Percentiles rank a stretch among this genome's conserved stretches.
Evolutionary conservation across 2,888 invertebrate species (phyloP).

Genomic region (Cosmia trapezina): DNA sequence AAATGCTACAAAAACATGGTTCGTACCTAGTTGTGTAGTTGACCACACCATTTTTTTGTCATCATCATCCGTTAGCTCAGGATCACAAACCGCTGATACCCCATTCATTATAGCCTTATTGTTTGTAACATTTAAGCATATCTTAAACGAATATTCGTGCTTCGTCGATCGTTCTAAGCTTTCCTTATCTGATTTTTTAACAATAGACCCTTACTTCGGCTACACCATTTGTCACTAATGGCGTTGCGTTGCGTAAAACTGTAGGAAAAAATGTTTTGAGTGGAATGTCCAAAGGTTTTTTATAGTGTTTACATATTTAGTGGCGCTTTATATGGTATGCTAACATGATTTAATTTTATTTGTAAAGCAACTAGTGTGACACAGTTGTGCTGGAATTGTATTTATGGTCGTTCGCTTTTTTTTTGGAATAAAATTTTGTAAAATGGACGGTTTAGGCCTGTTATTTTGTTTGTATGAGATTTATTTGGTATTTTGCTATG

Average conservation of each 20-base stretch:
- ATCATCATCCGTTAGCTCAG: constrained; percentile 10
- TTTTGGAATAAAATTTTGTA: constrained; percentile 11
- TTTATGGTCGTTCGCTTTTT: constrained; percentile 3
- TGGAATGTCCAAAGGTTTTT: constrained; percentile 47
- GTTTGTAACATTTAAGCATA: constrained; percentile 62
- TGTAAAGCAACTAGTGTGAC: constrained; percentile 30
- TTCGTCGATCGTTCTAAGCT: constrained; percentile 46
- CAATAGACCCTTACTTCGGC: constrained; percentile 56
- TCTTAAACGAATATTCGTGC: constrained; percentile 65
- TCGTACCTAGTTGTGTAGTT: background rate
- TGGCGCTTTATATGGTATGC: constrained; percentile 30
- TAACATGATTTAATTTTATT: constrained; percentile 45
- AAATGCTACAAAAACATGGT: constrained; percentile 38
- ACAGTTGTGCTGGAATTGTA: constrained; percentile 16
- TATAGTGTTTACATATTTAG: constrained; percentile 44
- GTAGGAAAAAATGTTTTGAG: constrained; percentile 45
- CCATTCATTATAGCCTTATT: constrained; percentile 53
- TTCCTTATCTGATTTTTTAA: constrained; percentile 64
- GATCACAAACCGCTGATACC: constrained; percentile 43
- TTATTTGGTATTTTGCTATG: constrained; percentile 1
- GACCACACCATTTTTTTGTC: constrained; percentile 14
- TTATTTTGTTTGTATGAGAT: constrained; percentile 15
- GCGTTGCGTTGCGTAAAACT: constrained; percentile 61
- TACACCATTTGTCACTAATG: constrained; percentile 62
- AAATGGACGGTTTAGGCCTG: constrained; percentile 1